These are phyloP conservation scores for Mythimna albipuncta DNA, from an alignment of 2,888 invertebrate genomes.

Conservation along the genomic window DNA sequence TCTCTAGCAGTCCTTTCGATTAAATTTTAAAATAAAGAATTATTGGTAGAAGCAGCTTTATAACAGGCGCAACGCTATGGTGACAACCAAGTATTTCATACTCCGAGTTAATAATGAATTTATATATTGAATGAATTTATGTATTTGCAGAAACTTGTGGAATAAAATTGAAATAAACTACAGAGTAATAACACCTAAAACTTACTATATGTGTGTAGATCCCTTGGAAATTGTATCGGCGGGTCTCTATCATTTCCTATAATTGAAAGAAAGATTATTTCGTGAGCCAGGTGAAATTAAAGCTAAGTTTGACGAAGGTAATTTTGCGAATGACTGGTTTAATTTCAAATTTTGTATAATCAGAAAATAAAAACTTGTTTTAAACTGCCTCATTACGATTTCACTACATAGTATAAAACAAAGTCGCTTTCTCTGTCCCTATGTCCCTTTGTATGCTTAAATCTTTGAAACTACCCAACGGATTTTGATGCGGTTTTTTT, in stretches of 20 bases:
- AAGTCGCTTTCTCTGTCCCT: too few relatives aligned
- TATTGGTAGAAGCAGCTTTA: not conserved
- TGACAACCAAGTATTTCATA: not conserved
- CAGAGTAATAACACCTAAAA: not conserved
- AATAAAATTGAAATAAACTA: not conserved
- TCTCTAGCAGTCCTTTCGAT: not conserved
- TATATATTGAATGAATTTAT: too few relatives aligned
- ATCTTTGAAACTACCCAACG: too few relatives aligned
- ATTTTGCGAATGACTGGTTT: not conserved
- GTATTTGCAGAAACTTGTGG: not conserved
- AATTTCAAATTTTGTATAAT: not conserved
- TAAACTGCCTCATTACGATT: not conserved
- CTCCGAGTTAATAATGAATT: too few relatives aligned
- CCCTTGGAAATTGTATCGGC: not conserved
- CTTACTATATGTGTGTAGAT: slow-evolving; percentile 7
- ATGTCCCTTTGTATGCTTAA: too few relatives aligned
- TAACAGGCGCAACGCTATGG: not conserved
- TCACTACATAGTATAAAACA: too few relatives aligned
- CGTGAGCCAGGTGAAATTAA: not conserved
- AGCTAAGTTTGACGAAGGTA: not conserved
- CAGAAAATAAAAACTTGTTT: not conserved
- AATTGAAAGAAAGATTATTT: slow-evolving; percentile 52
- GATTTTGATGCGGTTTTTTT: too few relatives aligned
- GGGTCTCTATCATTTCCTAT: slow-evolving; percentile 35
- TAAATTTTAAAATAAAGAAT: not conserved